A percentile compares a stretch with the other conserved stretches of the same genome.
These are phyloP conservation scores for Hybos culiciformis DNA, from an alignment of 2,888 invertebrate species.

Conservation along the genomic window DNA sequence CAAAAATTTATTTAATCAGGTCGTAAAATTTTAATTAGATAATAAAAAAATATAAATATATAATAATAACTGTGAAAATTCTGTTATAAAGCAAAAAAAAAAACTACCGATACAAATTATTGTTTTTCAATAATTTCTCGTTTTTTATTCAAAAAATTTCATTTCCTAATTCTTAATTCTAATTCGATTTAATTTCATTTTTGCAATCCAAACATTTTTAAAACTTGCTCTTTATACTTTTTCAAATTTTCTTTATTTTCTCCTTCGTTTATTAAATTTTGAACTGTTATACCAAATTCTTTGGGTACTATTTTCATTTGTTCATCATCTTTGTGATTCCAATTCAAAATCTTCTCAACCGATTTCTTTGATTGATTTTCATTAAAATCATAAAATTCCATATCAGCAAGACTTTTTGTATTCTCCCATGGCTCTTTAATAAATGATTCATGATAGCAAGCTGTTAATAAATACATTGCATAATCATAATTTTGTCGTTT, in stretches of 20 bases:
- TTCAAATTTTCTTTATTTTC: slow-evolving; percentile 32
- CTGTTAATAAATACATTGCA: slow-evolving; percentile 80
- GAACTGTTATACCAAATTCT: slow-evolving; percentile 25
- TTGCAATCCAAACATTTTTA: slow-evolving; percentile 24
- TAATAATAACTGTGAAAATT: too few species aligned
- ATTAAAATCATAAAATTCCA: slow-evolving; percentile 79
- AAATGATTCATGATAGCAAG: slow-evolving; percentile 79
- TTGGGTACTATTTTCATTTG: slow-evolving; percentile 14
- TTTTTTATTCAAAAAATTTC: too few species aligned
- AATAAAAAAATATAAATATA: too few species aligned
- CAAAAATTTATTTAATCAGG: too few species aligned
- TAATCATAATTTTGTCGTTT: slow-evolving; percentile 90
- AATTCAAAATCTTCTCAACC: slow-evolving; percentile 36
- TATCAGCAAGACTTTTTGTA: slow-evolving; percentile 68
- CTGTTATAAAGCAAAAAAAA: too few species aligned
- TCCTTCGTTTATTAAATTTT: slow-evolving; percentile 33
- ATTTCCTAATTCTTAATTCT: too few species aligned
- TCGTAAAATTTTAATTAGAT: too few species aligned
- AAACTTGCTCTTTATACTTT: slow-evolving; percentile 31
- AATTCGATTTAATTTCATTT: too few species aligned
- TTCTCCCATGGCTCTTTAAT: slow-evolving; percentile 77
- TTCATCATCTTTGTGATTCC: slow-evolving; percentile 17
- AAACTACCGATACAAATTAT: too few species aligned
- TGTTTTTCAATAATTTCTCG: too few species aligned
- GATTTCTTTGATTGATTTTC: slow-evolving; percentile 51